phyloP scores from a whole-genome alignment of 2,888 invertebrate genomes.

The Drosophila limbata region DNA sequence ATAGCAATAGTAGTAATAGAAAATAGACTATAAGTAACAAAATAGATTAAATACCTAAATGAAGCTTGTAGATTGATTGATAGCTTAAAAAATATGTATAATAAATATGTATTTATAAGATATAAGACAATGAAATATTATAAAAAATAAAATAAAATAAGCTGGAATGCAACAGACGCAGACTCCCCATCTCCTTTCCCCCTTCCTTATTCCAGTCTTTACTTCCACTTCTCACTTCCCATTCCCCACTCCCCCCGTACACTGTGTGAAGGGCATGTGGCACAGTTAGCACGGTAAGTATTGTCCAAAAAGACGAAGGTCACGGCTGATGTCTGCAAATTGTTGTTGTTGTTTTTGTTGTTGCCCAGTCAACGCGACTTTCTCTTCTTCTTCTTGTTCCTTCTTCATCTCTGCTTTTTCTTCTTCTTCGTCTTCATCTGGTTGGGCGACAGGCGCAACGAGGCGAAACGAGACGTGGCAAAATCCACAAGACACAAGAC shows the following conservation, averaged over 20 bases:
- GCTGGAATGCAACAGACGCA: conserved; percentile 1
- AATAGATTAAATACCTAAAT: too few species aligned
- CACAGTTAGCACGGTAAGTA: conserved; percentile 48
- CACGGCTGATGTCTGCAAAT: conserved; percentile 43
- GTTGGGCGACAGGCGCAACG: conserved; percentile 36
- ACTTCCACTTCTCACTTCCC: not conserved
- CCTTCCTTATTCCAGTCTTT: not conserved
- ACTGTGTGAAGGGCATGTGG: conserved; percentile 45
- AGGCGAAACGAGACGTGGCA: conserved; percentile 46
- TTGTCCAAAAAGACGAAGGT: conserved; percentile 54
- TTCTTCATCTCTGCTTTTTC: not conserved
- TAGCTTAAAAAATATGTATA: too few species aligned
- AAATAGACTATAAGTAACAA: too few species aligned
- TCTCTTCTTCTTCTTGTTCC: conserved; percentile 2
- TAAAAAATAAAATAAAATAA: too few species aligned
- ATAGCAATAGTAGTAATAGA: too few species aligned
- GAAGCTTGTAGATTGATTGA: too few species aligned
- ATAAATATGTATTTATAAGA: too few species aligned
- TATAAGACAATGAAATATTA: too few species aligned
- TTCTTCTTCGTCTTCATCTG: not conserved
- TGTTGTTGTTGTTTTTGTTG: conserved; percentile 17
- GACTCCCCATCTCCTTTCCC: not conserved
- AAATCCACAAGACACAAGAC: conserved; percentile 52
- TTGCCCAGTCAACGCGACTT: conserved; percentile 35
- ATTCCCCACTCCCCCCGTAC: not conserved